Base-by-base conservation (phyloP, 2,888 invertebrate genomes). In the Heteropelma amictum region DNA sequence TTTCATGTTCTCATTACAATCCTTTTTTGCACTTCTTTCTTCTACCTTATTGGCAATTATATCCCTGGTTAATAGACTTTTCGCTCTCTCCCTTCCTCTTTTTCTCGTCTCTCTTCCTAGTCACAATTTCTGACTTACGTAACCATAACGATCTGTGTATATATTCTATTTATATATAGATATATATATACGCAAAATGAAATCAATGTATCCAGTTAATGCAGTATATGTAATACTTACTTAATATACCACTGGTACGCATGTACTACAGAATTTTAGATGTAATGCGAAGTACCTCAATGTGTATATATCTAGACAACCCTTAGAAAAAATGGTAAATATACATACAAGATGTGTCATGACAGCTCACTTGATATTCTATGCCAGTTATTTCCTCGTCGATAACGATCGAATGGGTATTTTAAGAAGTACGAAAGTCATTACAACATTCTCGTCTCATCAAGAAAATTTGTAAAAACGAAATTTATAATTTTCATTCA, bases 11-110 rank as follows among this genome's bases (percentile, higher is more conserved):
- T 33, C 69, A 64, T 71, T 75, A 74, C 28, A 28, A 38, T 56
- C 38, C 64, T 21, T 14, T 30, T 19, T 40, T 28, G 56, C 28
- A 5, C 30, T 14, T n/a, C 14, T 60, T 72, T 58, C 61, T 72
- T 51, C 45, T 45, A 76, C 77, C 78, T 78, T 78, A 82, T 83
- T 82, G 80, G 79, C 83, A 81, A 85, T 85, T 85, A n/a, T n/a
- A 84, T 77, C 68, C 63, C 69, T 64, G 67, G 56, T 77, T 74
- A 65, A 73, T 63, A 65, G 71, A 78, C 77, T 72, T 63, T 79
- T 77, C 68, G 78, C 79, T 76, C 79, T 79, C 74, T 74, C 54
- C 65, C 33, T 19, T n/a, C 19, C 45, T 45, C 60, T 28, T n/a
- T 65, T 64, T 51, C 35, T 60, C 12, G 64, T 69, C 74, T 67